phyloP scores from a whole-genome alignment of 2,888 invertebrate genomes.

The Tinea trinotella region DNA sequence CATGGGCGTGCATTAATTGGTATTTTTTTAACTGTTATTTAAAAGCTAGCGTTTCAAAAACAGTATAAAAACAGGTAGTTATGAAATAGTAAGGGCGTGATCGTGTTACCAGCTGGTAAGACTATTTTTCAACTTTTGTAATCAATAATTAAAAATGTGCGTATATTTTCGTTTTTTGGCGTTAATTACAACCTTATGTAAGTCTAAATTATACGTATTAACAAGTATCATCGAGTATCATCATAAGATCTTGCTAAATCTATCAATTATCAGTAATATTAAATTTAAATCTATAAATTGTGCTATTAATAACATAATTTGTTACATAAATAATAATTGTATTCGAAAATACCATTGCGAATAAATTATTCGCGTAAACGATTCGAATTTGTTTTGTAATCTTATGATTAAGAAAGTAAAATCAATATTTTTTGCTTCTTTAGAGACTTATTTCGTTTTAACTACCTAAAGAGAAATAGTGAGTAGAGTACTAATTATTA shows the following conservation, averaged over 20 bases:
- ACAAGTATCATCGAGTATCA: not conserved
- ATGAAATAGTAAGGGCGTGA: not conserved
- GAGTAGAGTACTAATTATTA: too few relatives aligned
- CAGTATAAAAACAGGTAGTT: not conserved
- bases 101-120: not conserved
- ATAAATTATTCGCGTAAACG: not conserved
- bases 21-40: constrained; percentile 18
- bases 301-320: too few relatives aligned
- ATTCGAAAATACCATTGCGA: not conserved
- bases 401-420: too few relatives aligned
- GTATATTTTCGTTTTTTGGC: not conserved
- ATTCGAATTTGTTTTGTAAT: not conserved
- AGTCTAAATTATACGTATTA: not conserved
- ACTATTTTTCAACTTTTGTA: not conserved
- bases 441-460: too few relatives aligned
- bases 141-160: not conserved
- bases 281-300: not conserved
- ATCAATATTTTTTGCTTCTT: too few relatives aligned
- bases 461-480: too few relatives aligned
- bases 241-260: not conserved
- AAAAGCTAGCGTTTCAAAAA: constrained; percentile 3
- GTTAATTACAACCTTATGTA: not conserved
- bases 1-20: constrained; percentile 18
- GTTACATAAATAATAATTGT: not conserved
- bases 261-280: not conserved